A percentile compares a stretch with the other conserved stretches of the same genome.
phyloP scores from a whole-genome alignment of 2,797 vertebrate genomes.

The Rhinatrema bivittatum region DNA sequence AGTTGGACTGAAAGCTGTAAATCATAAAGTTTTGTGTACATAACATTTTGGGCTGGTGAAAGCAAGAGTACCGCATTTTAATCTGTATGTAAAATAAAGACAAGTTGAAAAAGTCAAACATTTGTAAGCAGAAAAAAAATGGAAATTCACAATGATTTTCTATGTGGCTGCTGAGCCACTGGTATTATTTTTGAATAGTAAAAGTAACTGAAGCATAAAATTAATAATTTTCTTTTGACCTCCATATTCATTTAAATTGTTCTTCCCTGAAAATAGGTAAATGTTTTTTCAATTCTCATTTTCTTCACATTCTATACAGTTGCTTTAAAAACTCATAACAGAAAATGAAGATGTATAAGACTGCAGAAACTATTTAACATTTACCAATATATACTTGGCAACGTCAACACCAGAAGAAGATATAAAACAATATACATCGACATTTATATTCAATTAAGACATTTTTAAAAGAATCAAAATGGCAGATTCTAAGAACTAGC shows the following conservation, averaged over 20 bases:
- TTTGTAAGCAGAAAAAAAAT: constrained; percentile 15
- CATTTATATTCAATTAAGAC: no score
- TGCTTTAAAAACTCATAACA: constrained; percentile 10
- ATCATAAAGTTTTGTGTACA: neutral
- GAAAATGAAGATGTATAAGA: neutral
- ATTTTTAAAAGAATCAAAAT: no score
- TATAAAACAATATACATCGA: neutral
- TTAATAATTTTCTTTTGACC: constrained; percentile 31
- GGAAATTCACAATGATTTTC: neutral
- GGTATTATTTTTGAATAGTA: constrained; percentile 17
- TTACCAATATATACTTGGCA: no score
- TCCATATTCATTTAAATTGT: constrained; percentile 15
- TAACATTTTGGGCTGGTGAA: neutral
- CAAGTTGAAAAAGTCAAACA: neutral
- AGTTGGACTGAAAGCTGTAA: neutral
- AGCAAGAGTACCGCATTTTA: constrained; percentile 10
- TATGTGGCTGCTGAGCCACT: neutral
- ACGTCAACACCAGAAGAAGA: neutral
- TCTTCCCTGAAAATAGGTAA: constrained; percentile 24
- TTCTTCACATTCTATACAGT: constrained; percentile 8
- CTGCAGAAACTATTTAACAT: no score
- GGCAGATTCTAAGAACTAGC: no score
- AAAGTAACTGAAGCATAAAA: constrained; percentile 32
- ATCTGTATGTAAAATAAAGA: constrained; percentile 20
- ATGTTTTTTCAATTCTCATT: constrained; percentile 19